A percentile compares a stretch with the other conserved stretches of the same genome.
Evolutionary conservation across 2,113 vertebrate genomes (phyloP).

Genomic region (Caretta caretta): DNA sequence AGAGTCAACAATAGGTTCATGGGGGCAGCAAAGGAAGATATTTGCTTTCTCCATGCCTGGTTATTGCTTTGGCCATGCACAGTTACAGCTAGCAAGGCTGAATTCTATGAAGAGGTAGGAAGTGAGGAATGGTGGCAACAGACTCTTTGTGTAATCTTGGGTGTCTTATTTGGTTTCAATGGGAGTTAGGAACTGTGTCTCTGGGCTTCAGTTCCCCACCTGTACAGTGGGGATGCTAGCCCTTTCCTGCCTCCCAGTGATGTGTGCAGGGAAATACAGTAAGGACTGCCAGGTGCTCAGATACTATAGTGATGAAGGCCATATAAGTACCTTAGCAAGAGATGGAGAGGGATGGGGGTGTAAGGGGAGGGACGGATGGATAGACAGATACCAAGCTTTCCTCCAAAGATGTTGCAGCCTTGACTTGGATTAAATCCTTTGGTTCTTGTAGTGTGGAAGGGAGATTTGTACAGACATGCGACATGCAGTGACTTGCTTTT

Average conservation of each 20-base stretch:
- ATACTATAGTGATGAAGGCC: too few species aligned
- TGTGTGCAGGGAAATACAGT: not conserved
- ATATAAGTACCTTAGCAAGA: not conserved
- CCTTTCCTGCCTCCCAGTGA: not conserved
- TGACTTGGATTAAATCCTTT: not conserved
- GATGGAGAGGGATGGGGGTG: not conserved
- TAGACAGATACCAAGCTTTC: not conserved
- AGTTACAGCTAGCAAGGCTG: too few species aligned
- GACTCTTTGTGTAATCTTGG: not conserved
- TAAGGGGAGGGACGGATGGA: not conserved
- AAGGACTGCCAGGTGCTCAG: not conserved
- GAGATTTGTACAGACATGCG: not conserved
- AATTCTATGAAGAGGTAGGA: too few species aligned
- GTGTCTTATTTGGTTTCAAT: not conserved
- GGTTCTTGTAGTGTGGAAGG: not conserved
- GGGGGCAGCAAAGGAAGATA: not conserved
- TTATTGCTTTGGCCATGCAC: too few species aligned
- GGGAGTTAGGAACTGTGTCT: too few species aligned
- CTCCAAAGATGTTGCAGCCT: not conserved
- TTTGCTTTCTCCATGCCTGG: too few species aligned
- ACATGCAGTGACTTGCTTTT: not conserved
- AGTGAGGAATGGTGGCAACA: too few species aligned
- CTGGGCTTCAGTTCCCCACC: accelerated
- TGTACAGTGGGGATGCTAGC: not conserved
- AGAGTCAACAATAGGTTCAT: not conserved